A percentile compares a stretch with the other conserved stretches of the same genome.
phyloP scores from a whole-genome alignment of 2,797 vertebrate species.

The Melopsittacus undulatus region DNA sequence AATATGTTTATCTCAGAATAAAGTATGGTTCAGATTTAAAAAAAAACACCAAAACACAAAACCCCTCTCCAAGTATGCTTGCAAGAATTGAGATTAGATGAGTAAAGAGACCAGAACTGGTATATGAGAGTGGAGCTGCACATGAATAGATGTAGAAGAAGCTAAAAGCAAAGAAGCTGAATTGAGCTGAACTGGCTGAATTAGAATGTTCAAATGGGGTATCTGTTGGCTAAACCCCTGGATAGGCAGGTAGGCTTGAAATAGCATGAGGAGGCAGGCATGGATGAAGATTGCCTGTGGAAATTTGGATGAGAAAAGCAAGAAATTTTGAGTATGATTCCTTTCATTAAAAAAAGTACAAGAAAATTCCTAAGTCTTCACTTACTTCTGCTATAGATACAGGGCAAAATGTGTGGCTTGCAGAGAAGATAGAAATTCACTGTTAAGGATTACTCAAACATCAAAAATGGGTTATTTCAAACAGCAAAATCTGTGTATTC shows the following conservation, averaged over 20 bases:
- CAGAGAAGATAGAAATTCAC: neutral
- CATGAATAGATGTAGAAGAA: neutral
- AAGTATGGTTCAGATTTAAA: neutral
- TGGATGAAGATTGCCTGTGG: neutral
- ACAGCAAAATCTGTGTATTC: neutral
- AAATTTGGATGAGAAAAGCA: neutral
- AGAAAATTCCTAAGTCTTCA: neutral
- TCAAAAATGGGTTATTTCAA: neutral
- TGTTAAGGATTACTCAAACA: neutral
- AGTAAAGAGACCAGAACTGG: neutral
- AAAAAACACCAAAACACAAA: neutral
- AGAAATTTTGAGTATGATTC: neutral
- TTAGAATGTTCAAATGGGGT: neutral
- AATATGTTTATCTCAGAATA: neutral
- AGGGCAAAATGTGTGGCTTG: neutral
- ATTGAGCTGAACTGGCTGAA: neutral
- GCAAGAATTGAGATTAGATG: neutral
- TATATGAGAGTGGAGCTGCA: neutral
- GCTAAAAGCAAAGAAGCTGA: neutral
- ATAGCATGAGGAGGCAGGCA: neutral
- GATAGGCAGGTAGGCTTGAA: neutral
- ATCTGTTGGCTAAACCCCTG: neutral
- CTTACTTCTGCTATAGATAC: neutral
- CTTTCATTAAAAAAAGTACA: neutral
- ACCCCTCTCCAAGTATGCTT: neutral